Evolutionary conservation across 2,113 vertebrate species (phyloP), one percentile per base, ranked within the genome.

Genomic region (Salminus brasiliensis): DNA sequence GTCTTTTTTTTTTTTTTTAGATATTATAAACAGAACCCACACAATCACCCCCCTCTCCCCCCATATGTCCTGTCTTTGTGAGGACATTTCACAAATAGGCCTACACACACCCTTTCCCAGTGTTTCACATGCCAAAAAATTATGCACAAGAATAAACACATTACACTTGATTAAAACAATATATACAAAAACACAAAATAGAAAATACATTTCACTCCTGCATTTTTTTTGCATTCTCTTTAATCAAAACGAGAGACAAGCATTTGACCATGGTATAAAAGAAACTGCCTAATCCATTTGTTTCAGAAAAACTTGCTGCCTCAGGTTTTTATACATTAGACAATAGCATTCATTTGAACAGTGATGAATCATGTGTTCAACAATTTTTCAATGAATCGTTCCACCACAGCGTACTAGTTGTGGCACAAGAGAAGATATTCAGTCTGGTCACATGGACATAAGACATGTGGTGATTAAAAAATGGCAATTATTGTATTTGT

Each of bases 251-350:
- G 55, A 41, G 57, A 72, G 57, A 52, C 45, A 41, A 32, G 43
- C 18, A 53, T 79, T 47, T 52, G 41, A 79, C 57, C 18, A 41
- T 30, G 23, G 67, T 72, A 79, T 79, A 79, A 79, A 79, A 79
- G 25, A 59, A 34, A 11, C 12, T 32, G 39, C 45, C 25, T 39
- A 21, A 66, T 34, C 41, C 39, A 23, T 53, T 63, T 5, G 3
- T n/a, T 71, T 49, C 10, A 36, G 55, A 32, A 52, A 63, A 71
- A 52, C 25, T 29, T 27, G 21, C 49, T 71, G 15, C 4, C 65
- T 62, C 29, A 6, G 32, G 32, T 78, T 70, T 52, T 57, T 66
- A 12, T 49, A 47, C 66, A 49, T 70, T 70, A n/a, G 29, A n/a
- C 30, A 49, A 49, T 21, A 67, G 12, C 29, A 41, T 76, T 67